Percentiles rank a stretch among this genome's conserved stretches.
Conservation (phyloP, 2,888 invertebrate genomes). For the Paralinhomoeus sp. region DNA sequence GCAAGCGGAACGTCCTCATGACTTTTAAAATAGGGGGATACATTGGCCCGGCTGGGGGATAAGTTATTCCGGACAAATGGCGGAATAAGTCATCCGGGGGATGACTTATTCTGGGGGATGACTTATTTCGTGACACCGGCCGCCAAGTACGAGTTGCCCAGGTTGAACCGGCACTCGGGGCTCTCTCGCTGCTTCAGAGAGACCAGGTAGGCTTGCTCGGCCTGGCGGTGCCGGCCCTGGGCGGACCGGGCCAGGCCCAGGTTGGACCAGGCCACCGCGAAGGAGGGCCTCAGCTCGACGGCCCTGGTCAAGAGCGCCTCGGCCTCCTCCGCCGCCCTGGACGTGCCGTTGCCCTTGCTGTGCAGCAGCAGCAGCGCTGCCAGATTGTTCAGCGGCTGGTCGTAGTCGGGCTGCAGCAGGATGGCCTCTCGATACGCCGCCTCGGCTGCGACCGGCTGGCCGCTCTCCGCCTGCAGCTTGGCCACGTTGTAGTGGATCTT, state of each 20-base stretch:
- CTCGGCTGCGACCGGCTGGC: slow-evolving; percentile 45
- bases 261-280: slow-evolving; percentile 96
- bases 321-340: slow-evolving; percentile 44
- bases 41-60: no score
- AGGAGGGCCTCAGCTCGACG: slow-evolving; percentile 49
- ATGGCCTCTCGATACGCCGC: slow-evolving; percentile 39
- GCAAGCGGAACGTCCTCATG: no score
- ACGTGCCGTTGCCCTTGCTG: slow-evolving; percentile 34
- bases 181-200: slow-evolving; percentile 46
- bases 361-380: slow-evolving; percentile 44
- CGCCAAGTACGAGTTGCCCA: slow-evolving; percentile 78
- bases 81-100: no score
- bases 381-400: slow-evolving; percentile 78
- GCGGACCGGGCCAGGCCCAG: slow-evolving; percentile 50
- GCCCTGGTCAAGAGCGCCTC: slow-evolving; percentile 48
- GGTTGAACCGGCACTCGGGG: slow-evolving; percentile 75
- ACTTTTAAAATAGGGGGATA: no score
- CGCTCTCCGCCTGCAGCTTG: slow-evolving; percentile 54
- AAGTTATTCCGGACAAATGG: no score
- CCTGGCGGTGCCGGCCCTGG: slow-evolving; percentile 33
- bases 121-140: no score
- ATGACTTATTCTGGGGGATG: no score
- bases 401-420: slow-evolving; percentile 49
- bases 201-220: slow-evolving; percentile 51
- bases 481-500: slow-evolving; percentile 73